Percentiles rank a stretch among this genome's conserved stretches.
These are phyloP conservation scores for Cryptophagus acutangulus DNA, from an alignment of 2,888 invertebrate genomes.

Conservation along the genomic window DNA sequence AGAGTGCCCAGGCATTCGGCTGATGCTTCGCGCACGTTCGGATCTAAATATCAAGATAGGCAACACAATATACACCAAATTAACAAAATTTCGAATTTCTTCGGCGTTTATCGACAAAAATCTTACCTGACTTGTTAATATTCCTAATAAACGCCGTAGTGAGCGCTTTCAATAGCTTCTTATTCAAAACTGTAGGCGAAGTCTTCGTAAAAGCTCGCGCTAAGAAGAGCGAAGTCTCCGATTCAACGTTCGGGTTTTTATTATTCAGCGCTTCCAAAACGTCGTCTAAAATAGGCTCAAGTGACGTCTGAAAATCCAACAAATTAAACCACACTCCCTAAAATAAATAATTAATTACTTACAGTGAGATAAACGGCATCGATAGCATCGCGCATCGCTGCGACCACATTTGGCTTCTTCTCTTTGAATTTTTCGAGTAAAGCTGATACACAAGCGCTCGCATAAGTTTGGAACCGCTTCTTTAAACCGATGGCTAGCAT, in stretches of 20 bases:
- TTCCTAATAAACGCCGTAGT: conserved; percentile 73
- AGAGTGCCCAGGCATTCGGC: conserved; percentile 92
- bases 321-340: conserved; percentile 7
- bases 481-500: conserved; percentile 81
- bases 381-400: conserved; percentile 80
- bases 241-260: conserved; percentile 86
- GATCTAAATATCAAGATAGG: conserved; percentile 54
- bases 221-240: conserved; percentile 80
- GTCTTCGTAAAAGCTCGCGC: conserved; percentile 78
- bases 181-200: conserved; percentile 75
- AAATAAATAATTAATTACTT: conserved; percentile 36
- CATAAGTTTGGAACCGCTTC: conserved; percentile 81
- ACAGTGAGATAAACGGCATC: conserved; percentile 82
- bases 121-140: conserved; percentile 67
- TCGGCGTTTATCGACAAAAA: too few species aligned
- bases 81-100: too few species aligned
- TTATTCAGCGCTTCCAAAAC: conserved; percentile 79
- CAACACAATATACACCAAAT: conserved; percentile 6
- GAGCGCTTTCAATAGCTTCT: conserved; percentile 83
- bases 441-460: conserved; percentile 67
- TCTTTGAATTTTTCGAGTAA: conserved; percentile 96
- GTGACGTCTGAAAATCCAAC: conserved; percentile 58
- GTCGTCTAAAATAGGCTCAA: conserved; percentile 83
- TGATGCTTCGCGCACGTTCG: conserved; percentile 85
- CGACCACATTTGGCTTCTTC: conserved; percentile 88